phyloP scores from a whole-genome alignment of 2,113 vertebrate genomes.

The Puffinus mauretanicus region DNA sequence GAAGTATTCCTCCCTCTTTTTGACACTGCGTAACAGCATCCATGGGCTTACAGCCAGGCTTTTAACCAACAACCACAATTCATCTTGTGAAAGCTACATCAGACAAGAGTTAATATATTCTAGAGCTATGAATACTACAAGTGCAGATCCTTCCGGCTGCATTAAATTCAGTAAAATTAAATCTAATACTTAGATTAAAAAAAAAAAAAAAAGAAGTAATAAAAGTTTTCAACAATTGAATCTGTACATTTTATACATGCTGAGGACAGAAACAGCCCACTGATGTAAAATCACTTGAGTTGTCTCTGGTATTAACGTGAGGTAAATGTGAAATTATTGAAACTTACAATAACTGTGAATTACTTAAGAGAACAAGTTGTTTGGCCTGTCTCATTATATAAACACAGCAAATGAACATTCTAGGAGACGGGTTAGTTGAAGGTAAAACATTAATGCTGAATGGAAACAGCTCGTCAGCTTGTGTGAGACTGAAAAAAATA shows the following conservation, averaged over 20 bases:
- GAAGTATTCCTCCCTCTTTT: not conserved
- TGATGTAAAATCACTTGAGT: not conserved
- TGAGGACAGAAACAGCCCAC: not conserved
- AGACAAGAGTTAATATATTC: not conserved
- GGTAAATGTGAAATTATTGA: not conserved
- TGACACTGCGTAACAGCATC: not conserved
- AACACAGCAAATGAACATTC: not conserved
- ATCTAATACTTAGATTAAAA: not conserved
- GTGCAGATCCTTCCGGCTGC: not conserved
- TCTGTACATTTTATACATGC: not conserved
- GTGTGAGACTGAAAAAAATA: not conserved
- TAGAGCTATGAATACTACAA: not conserved
- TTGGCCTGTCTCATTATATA: not conserved
- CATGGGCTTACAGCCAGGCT: not conserved
- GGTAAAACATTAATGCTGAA: not conserved
- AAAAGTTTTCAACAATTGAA: not conserved
- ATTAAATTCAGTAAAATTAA: not conserved
- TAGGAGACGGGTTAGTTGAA: not conserved
- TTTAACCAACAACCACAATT: not conserved
- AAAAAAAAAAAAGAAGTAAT: not conserved
- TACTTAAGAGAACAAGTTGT: not conserved
- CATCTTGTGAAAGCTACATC: not conserved
- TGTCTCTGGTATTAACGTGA: not conserved
- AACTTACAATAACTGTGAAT: not conserved
- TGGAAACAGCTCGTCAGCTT: not conserved